Conservation (phyloP, 1,140 invertebrate species). For the Brachionus angularis region DNA sequence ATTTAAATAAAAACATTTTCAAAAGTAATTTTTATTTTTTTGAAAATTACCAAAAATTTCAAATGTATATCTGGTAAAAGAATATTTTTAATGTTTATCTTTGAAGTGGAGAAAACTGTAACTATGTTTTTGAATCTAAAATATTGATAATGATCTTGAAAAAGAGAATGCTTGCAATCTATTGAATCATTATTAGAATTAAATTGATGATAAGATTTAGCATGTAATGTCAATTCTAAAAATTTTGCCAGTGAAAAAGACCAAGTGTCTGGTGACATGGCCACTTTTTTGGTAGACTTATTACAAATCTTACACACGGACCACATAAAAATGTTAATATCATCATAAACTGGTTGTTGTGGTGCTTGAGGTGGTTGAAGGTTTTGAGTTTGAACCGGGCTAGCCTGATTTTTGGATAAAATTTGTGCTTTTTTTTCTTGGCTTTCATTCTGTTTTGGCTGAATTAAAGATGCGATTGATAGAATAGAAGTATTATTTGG, state of each 20-base stretch:
- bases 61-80: not conserved
- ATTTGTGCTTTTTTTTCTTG: not conserved
- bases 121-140: constrained; percentile 61
- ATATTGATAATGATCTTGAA: constrained; percentile 84
- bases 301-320: constrained; percentile 31
- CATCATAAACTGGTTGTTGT: constrained; percentile 37
- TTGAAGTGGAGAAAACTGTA: constrained; percentile 16
- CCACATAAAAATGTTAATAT: constrained; percentile 45
- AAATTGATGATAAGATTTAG: constrained; percentile 64
- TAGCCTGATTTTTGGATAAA: not conserved
- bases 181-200: constrained; percentile 60
- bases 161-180: constrained; percentile 76
- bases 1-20: no score
- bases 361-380: not conserved
- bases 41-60: not conserved
- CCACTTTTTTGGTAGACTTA: constrained; percentile 54
- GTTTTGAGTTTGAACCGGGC: not conserved
- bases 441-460: not conserved
- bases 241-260: constrained; percentile 84
- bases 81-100: constrained; percentile 10
- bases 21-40: no score
- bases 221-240: constrained; percentile 78
- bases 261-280: constrained; percentile 75
- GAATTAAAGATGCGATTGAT: constrained; percentile 20
- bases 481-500: constrained; percentile 13